Percentiles rank a stretch among this genome's conserved stretches.
Conservation (phyloP, 2,888 invertebrate genomes). For the Drosophila acutilabella region DNA sequence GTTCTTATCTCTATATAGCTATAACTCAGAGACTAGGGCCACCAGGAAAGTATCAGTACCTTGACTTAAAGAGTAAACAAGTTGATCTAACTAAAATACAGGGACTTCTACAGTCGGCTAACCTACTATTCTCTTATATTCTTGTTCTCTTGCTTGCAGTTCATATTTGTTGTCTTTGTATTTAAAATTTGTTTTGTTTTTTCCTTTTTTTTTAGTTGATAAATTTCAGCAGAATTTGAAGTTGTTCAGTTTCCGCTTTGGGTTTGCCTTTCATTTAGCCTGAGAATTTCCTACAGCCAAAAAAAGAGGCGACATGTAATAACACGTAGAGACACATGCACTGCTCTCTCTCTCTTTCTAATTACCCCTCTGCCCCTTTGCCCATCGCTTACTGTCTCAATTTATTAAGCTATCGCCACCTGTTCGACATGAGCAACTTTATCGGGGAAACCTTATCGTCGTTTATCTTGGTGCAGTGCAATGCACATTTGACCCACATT, state of each 20-base stretch:
- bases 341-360: too few species aligned
- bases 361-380: background rate
- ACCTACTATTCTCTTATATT: too few species aligned
- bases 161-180: slow-evolving; percentile 5
- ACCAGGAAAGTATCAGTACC: too few species aligned
- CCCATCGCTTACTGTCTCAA: background rate
- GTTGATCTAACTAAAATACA: too few species aligned
- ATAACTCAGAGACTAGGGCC: too few species aligned
- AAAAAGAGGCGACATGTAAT: slow-evolving; percentile 1
- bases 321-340: slow-evolving; percentile 3
- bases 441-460: slow-evolving; percentile 45
- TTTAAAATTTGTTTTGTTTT: slow-evolving; percentile 4
- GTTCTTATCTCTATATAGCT: too few species aligned
- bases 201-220: slow-evolving; percentile 30
- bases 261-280: slow-evolving; percentile 16
- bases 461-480: slow-evolving; percentile 47
- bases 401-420: slow-evolving; percentile 5
- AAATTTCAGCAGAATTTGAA: slow-evolving; percentile 53
- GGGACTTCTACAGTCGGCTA: too few species aligned
- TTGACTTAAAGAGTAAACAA: too few species aligned
- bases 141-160: slow-evolving; percentile 1
- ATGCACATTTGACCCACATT: slow-evolving; percentile 75
- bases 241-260: slow-evolving; percentile 39
- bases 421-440: slow-evolving; percentile 28
- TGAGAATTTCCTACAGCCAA: slow-evolving; percentile 15